These are phyloP conservation scores for Euclidia mi DNA, from an alignment of 2,888 invertebrate genomes.

Conservation along the genomic window DNA sequence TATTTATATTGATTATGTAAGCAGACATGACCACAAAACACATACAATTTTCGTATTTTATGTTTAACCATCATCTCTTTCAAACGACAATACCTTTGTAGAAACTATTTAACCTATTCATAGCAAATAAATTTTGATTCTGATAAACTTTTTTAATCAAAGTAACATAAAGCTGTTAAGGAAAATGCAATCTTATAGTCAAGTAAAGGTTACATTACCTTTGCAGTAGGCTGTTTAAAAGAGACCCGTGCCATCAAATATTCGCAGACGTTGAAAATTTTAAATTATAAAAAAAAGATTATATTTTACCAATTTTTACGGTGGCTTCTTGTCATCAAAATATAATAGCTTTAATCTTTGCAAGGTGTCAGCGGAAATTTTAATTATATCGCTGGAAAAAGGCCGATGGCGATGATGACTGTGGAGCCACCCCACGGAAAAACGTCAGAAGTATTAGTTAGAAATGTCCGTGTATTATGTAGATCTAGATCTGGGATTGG, in stretches of 20 bases:
- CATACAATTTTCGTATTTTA: too few relatives aligned
- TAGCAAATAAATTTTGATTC: too few relatives aligned
- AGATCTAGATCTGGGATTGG: background rate
- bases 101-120: too few relatives aligned
- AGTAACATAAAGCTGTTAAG: too few relatives aligned
- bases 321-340: constrained; percentile 68
- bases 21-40: too few relatives aligned
- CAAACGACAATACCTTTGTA: too few relatives aligned
- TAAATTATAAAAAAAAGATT: constrained; percentile 33
- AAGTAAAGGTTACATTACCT: too few relatives aligned
- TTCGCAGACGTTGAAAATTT: constrained; percentile 20
- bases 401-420: constrained; percentile 64
- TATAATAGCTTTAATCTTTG: constrained; percentile 69
- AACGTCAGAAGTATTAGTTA: constrained; percentile 22
- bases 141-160: too few relatives aligned
- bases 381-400: constrained; percentile 77
- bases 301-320: constrained; percentile 47
- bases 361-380: constrained; percentile 77
- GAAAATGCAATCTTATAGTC: too few relatives aligned
- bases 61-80: too few relatives aligned
- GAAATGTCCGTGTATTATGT: background rate
- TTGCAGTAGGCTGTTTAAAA: background rate
- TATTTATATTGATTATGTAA: too few relatives aligned
- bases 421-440: constrained; percentile 6
- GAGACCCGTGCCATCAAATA: background rate